These are phyloP conservation scores for Ostrea denselamellosa DNA, from an alignment of 1,140 invertebrate genomes.

Conservation along the genomic window DNA sequence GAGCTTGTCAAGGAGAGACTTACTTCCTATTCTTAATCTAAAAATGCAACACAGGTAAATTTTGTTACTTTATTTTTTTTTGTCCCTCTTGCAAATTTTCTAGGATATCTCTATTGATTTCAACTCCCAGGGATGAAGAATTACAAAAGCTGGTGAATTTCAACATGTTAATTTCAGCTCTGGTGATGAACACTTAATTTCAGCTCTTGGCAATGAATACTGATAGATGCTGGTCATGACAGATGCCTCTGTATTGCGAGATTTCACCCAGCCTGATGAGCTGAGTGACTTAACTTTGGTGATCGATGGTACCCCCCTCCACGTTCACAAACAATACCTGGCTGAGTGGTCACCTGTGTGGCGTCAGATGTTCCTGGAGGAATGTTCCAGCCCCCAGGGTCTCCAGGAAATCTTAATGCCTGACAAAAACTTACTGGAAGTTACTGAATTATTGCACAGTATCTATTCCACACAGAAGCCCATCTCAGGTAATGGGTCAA, in stretches of 20 bases:
- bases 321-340: constrained; percentile 70
- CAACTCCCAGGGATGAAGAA: too few species aligned
- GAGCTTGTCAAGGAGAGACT: too few species aligned
- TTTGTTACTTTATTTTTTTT: too few species aligned
- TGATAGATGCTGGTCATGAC: not conserved
- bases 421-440: constrained; percentile 67
- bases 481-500: constrained; percentile 60
- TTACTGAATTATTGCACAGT: constrained; percentile 70
- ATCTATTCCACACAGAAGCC: constrained; percentile 74
- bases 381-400: constrained; percentile 64
- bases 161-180: not conserved
- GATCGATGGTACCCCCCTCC: constrained; percentile 66
- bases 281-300: constrained; percentile 68
- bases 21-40: too few species aligned
- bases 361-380: constrained; percentile 67
- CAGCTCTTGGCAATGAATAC: not conserved
- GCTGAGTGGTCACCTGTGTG: constrained; percentile 75
- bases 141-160: too few species aligned
- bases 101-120: too few species aligned
- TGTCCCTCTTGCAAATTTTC: too few species aligned
- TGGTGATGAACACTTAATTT: not conserved
- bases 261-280: constrained; percentile 68
- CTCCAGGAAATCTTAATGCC: constrained; percentile 66
- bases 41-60: too few species aligned
- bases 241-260: constrained; percentile 47